Conservation (phyloP, 2,888 invertebrate genomes). For the Julus scandinavius region DNA sequence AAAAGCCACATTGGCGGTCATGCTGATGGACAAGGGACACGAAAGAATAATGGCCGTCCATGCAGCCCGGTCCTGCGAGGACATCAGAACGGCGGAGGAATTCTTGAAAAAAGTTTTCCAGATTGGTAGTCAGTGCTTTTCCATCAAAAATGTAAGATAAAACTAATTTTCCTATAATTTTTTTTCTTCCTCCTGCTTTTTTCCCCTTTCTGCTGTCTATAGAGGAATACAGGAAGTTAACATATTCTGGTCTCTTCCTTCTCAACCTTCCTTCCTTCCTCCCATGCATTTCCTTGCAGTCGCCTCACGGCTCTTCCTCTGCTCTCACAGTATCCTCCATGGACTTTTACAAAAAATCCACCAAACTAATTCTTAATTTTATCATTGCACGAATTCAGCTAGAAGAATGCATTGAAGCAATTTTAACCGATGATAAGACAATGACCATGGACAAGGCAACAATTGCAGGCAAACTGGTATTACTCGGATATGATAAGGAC, state of each 20-base stretch:
- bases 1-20: background rate
- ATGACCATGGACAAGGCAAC: background rate
- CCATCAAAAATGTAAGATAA: background rate
- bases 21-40: background rate
- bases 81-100: background rate
- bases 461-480: background rate
- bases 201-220: no score
- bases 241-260: no score
- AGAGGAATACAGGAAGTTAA: no score
- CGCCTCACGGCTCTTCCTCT: no score
- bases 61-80: background rate
- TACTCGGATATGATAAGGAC: background rate
- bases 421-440: background rate
- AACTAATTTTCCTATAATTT: no score
- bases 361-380: background rate
- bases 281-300: no score
- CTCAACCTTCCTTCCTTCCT: no score
- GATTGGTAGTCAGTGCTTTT: background rate
- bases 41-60: background rate
- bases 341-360: background rate
- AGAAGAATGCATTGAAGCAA: background rate
- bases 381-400: background rate
- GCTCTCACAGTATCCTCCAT: no score
- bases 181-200: no score
- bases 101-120: background rate